A percentile compares a stretch with the other conserved stretches of the same genome.
Evolutionary conservation across 2,888 invertebrate genomes (phyloP).

Genomic region (Melinaea menophilus): DNA sequence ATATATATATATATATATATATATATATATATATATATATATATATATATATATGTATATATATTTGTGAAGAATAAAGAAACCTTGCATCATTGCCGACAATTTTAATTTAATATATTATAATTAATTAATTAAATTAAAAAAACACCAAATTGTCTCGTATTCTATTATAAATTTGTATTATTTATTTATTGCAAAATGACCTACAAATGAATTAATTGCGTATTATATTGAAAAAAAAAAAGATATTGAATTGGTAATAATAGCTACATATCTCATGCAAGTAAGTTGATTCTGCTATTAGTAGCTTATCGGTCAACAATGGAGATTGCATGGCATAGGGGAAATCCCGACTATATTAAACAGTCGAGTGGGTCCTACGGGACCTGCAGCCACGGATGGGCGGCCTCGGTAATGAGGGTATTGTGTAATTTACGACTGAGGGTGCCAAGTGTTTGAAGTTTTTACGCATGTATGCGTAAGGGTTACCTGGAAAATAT

Average conservation of each 20-base stretch:
- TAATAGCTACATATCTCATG: neutral
- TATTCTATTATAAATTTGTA: too few relatives aligned
- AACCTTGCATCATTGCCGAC: too few relatives aligned
- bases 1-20: too few relatives aligned
- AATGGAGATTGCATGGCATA: slow-evolving; percentile 7
- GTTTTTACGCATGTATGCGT: slow-evolving; percentile 65
- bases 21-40: too few relatives aligned
- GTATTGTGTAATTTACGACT: slow-evolving; percentile 62
- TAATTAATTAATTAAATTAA: too few relatives aligned
- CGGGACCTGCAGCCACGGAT: slow-evolving; percentile 18
- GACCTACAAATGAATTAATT: too few relatives aligned
- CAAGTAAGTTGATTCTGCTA: neutral
- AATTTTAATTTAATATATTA: too few relatives aligned
- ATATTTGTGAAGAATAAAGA: too few relatives aligned
- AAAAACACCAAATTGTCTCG: too few relatives aligned
- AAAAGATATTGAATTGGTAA: neutral
- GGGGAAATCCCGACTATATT: slow-evolving; percentile 8
- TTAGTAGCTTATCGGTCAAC: slow-evolving; percentile 4
- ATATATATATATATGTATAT: too few relatives aligned
- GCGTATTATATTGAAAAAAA: neutral
- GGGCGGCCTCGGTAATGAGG: slow-evolving; percentile 18
- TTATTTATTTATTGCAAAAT: too few relatives aligned
- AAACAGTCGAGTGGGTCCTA: slow-evolving; percentile 5
- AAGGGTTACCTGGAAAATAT: slow-evolving; percentile 37
- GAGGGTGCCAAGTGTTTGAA: slow-evolving; percentile 68